Conservation (phyloP, 2,888 invertebrate genomes). For the Galerucella pusilla region DNA sequence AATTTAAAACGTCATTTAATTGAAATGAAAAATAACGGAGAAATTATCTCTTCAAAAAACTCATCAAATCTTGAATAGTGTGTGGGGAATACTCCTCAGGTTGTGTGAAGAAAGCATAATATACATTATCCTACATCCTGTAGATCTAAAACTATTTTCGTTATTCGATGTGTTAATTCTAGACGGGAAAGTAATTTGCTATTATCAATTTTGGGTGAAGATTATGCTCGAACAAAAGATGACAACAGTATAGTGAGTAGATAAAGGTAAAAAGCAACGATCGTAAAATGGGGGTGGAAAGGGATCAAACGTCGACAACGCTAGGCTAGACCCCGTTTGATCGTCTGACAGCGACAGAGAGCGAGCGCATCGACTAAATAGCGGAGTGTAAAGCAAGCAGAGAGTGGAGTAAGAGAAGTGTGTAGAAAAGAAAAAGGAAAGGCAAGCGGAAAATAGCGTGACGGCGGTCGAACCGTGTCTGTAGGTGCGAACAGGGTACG, state of each 20-base stretch:
- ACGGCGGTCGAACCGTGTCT: slow-evolving; percentile 53
- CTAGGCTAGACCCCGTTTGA: neutral
- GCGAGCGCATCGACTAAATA: slow-evolving; percentile 27
- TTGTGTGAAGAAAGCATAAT: neutral
- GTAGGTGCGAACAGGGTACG: slow-evolving; percentile 58
- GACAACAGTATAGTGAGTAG: neutral
- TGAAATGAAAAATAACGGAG: too few species aligned
- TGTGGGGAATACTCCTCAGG: too few species aligned
- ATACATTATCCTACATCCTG: neutral
- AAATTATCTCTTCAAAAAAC: too few species aligned
- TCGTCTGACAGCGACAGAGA: slow-evolving; percentile 12
- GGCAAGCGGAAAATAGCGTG: slow-evolving; percentile 49
- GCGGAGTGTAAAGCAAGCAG: slow-evolving; percentile 25
- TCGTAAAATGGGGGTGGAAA: neutral
- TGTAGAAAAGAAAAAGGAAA: slow-evolving; percentile 38
- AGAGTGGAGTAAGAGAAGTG: slow-evolving; percentile 22
- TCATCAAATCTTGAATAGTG: too few species aligned
- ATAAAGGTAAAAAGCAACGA: neutral
- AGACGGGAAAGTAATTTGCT: neutral
- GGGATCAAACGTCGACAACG: neutral
- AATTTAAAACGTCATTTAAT: too few species aligned
- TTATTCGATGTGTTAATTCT: neutral
- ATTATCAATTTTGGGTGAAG: slow-evolving; percentile 9
- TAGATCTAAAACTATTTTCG: neutral
- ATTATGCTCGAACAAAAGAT: neutral